Evolutionary conservation across 2,888 invertebrate species (phyloP), one percentile per base, ranked within the genome.

Genomic region (Danaus chrysippus): DNA sequence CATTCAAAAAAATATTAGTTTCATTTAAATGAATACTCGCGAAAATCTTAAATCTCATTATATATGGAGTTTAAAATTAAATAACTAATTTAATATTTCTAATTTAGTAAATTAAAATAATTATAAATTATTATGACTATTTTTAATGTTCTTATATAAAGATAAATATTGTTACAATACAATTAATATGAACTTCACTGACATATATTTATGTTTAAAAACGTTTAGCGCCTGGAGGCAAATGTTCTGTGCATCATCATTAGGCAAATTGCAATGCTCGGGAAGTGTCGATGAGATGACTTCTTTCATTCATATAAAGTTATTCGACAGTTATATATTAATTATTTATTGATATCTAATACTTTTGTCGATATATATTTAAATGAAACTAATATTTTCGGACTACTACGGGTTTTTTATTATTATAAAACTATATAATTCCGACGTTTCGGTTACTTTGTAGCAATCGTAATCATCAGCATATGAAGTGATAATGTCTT

Each of bases 191-290:
- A 53, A 55, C 59, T n/a, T 13, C 13, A 42, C 19, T 10, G 23
- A 23, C 13, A 42, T 59, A 55, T 55, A 58, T 58, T 58, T 63
- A 60, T 57, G 60, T 63, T 43, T 49, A 60, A 60, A 61, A 63
- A 61, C 60, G 49, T 61, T 61, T 23, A 61, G 49, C 46, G 46
- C 65, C 58, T 53, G 56, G 49, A 43, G 63, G 63, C 58, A 56
- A 61, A 58, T 53, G 58, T 55, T 54, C 58, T 63, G 53, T 59
- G 63, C 63, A 65, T 65, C 58, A 65, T 65, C 65, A 65, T 65
- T 65, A 65, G 57, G 53, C 42, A 65, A 61, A 63, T 65, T 58
- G 60, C 60, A 53, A 65, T 57, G 60, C 63, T 54, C 65, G 60
- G 63, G 55, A 56, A 58, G 65, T 65, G 65, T 63, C 60, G 58